A percentile compares a stretch with the other conserved stretches of the same genome.
Evolutionary conservation across 2,888 invertebrate genomes (phyloP).

Genomic region (Rotaria socialis): DNA sequence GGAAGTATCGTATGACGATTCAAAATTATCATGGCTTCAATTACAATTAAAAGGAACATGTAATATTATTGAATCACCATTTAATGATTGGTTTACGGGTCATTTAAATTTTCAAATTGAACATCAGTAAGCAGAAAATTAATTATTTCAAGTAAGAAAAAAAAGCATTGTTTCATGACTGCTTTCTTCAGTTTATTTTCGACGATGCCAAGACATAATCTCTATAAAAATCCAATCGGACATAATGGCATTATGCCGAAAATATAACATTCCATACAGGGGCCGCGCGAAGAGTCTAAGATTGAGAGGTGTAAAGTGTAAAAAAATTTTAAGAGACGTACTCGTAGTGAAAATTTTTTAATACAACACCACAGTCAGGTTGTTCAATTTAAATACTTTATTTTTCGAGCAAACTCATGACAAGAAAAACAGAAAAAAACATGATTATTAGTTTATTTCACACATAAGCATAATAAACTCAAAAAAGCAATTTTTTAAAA

Average conservation of each 20-base stretch:
- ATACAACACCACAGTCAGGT: too few relatives aligned
- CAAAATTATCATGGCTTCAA: slow-evolving; percentile 49
- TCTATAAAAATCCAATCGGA: slow-evolving; percentile 53
- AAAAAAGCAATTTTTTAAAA: too few relatives aligned
- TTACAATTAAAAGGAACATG: slow-evolving; percentile 53
- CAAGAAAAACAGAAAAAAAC: too few relatives aligned
- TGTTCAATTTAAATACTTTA: too few relatives aligned
- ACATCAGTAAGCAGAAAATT: slow-evolving; percentile 53
- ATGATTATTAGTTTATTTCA: too few relatives aligned
- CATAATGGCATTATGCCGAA: slow-evolving; percentile 53
- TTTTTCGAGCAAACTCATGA: too few relatives aligned
- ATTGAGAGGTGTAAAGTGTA: too few relatives aligned
- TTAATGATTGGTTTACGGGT: slow-evolving; percentile 60
- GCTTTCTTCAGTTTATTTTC: slow-evolving; percentile 54
- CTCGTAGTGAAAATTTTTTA: too few relatives aligned
- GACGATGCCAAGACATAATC: slow-evolving; percentile 57
- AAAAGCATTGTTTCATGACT: not conserved
- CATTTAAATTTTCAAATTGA: slow-evolving; percentile 59
- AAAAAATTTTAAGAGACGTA: too few relatives aligned
- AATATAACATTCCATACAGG: slow-evolving; percentile 53
- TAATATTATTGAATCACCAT: slow-evolving; percentile 53
- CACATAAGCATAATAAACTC: too few relatives aligned
- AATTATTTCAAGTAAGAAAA: too few relatives aligned
- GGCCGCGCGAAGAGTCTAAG: too few relatives aligned
- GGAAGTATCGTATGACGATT: slow-evolving; percentile 50